Evolutionary conservation across 2,888 invertebrate genomes (phyloP).

Genomic region (Mimumesa dahlbomi): DNA sequence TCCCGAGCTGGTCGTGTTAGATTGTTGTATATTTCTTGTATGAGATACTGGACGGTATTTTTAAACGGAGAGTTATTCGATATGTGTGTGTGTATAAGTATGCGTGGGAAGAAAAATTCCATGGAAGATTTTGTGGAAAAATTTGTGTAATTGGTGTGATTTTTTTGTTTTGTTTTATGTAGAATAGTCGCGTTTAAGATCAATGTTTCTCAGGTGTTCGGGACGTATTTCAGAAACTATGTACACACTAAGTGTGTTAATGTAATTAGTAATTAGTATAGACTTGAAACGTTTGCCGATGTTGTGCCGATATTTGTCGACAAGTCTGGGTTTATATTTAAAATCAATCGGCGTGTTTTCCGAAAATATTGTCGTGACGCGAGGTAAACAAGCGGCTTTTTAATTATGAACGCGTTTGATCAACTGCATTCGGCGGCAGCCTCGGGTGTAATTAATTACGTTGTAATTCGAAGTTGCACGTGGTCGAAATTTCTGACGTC

Average conservation of each 20-base stretch:
- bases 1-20: too few species aligned
- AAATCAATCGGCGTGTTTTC: conserved; percentile 18
- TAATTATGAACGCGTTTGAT: conserved; percentile 44
- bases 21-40: too few species aligned
- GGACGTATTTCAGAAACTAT: too few species aligned
- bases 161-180: too few species aligned
- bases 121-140: too few species aligned
- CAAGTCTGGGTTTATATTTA: conserved; percentile 19
- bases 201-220: too few species aligned
- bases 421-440: conserved; percentile 30
- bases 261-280: conserved; percentile 9
- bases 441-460: conserved; percentile 29
- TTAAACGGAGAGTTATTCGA: too few species aligned
- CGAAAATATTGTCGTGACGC: conserved; percentile 20
- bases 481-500: conserved; percentile 1
- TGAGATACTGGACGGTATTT: too few species aligned
- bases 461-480: not conserved
- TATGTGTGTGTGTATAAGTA: too few species aligned
- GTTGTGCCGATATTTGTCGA: conserved; percentile 26
- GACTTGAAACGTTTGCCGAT: conserved; percentile 1
- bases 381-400: conserved; percentile 17
- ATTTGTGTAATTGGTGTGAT: not conserved
- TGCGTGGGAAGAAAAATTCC: too few species aligned
- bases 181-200: too few species aligned
- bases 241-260: conserved; percentile 7